Conservation (phyloP, 2,888 invertebrate species). For the Ormyrus rosae region DNA sequence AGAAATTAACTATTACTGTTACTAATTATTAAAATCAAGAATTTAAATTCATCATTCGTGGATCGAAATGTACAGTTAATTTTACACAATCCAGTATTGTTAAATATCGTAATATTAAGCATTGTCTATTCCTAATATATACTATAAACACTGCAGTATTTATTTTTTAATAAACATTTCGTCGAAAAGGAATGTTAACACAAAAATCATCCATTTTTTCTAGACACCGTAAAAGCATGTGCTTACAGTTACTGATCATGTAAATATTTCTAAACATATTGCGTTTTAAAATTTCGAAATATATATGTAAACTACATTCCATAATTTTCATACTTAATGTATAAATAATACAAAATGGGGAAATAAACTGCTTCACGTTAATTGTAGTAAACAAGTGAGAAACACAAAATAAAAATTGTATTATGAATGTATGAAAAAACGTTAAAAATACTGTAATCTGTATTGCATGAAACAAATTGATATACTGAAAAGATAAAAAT, state of each 20-base stretch:
- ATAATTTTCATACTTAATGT: slow-evolving; percentile 1
- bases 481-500: neutral
- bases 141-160: neutral
- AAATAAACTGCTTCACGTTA: slow-evolving; percentile 16
- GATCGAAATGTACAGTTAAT: too few relatives aligned
- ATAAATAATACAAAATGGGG: neutral
- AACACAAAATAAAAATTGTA: neutral
- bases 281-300: neutral
- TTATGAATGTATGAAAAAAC: neutral
- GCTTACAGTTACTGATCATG: neutral
- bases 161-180: neutral
- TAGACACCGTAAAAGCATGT: neutral
- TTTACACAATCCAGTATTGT: too few relatives aligned
- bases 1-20: too few relatives aligned
- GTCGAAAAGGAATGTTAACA: neutral
- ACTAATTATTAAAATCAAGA: too few relatives aligned
- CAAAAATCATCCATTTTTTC: neutral
- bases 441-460: neutral
- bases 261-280: neutral
- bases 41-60: too few relatives aligned
- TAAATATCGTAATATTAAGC: too few relatives aligned
- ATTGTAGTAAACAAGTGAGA: neutral
- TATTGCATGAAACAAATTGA: neutral
- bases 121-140: neutral
- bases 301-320: slow-evolving; percentile 19